These are phyloP conservation scores for Cyprinodon tularosa DNA, from an alignment of 2,113 vertebrate species.

Conservation along the genomic window DNA sequence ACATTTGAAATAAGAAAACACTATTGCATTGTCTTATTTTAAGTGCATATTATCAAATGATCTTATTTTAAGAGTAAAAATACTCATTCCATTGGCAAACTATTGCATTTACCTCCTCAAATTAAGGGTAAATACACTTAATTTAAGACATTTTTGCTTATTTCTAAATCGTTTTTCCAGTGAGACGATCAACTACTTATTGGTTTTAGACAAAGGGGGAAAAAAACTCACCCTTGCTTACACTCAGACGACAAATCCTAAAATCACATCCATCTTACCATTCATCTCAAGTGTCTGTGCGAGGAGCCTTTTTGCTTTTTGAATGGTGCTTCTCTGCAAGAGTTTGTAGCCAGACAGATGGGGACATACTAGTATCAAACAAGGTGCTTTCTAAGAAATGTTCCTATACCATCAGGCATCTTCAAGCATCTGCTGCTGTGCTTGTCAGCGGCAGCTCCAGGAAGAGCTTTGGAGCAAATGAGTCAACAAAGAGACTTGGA, in stretches of 20 bases:
- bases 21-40: too few species aligned
- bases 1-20: too few species aligned
- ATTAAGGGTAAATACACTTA: too few species aligned
- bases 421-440: constrained; percentile 12
- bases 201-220: background rate
- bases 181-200: background rate
- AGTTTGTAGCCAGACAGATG: constrained; percentile 18
- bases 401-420: constrained; percentile 20
- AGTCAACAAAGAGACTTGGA: constrained; percentile 62
- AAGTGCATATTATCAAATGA: too few species aligned
- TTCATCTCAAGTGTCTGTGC: constrained; percentile 32
- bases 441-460: constrained; percentile 11
- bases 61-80: too few species aligned
- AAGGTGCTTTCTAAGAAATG: constrained; percentile 40
- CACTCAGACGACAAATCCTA: background rate
- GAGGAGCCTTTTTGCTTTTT: constrained; percentile 35
- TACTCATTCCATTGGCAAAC: too few species aligned
- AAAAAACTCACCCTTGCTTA: background rate
- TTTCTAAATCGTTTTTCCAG: background rate
- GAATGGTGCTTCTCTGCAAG: constrained; percentile 20
- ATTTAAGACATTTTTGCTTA: background rate
- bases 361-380: constrained; percentile 19
- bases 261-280: background rate
- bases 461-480: constrained; percentile 29
- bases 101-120: too few species aligned